These are phyloP conservation scores for Drosophila parabipectinata DNA, from an alignment of 1,140 invertebrate species.

Conservation along the genomic window DNA sequence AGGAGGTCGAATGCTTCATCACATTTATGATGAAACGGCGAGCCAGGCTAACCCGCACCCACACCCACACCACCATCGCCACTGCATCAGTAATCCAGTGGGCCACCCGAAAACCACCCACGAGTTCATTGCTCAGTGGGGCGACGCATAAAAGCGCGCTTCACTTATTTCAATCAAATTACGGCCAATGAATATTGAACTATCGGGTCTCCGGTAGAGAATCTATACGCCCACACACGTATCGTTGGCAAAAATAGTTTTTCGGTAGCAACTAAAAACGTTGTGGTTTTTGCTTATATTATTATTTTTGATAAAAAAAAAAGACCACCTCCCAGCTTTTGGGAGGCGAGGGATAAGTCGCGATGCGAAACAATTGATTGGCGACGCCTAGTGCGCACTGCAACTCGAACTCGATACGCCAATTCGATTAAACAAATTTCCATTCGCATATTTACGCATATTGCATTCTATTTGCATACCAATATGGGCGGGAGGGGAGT, in stretches of 20 bases:
- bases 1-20: constrained; percentile 66
- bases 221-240: neutral
- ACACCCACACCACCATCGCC: neutral
- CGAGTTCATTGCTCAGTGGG: constrained; percentile 60
- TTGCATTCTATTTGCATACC: constrained; percentile 43
- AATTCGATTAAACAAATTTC: constrained; percentile 45
- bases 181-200: constrained; percentile 80
- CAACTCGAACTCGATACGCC: constrained; percentile 18
- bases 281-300: neutral
- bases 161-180: constrained; percentile 81
- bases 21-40: constrained; percentile 65
- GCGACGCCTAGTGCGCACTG: constrained; percentile 16
- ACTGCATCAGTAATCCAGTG: neutral
- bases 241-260: constrained; percentile 6
- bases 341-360: constrained; percentile 1
- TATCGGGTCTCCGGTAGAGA: constrained; percentile 30
- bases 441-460: constrained; percentile 39
- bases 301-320: neutral
- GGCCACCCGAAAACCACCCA: neutral
- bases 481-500: neutral
- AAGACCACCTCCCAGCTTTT: neutral
- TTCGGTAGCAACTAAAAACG: constrained; percentile 3
- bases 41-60: constrained; percentile 14
- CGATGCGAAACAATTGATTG: constrained; percentile 8
- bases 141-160: constrained; percentile 77